Evolutionary conservation across 2,888 invertebrate species (phyloP), one percentile per base, ranked within the genome.

Genomic region (Sminthurinus aureus): DNA sequence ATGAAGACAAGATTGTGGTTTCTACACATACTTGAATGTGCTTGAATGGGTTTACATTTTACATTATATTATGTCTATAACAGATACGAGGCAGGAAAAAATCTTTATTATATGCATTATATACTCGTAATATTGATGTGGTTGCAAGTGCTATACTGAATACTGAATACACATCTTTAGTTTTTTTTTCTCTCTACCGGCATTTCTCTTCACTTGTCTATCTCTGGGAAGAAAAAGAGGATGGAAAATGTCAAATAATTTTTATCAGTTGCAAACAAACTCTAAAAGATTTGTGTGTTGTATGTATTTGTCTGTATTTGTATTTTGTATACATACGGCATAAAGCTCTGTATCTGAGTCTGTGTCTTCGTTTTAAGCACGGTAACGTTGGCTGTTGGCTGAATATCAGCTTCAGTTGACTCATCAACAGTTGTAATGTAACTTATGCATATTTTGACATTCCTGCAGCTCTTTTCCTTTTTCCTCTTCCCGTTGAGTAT

Each of bases 191-290:
- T 38, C 38, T 22, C 58, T 58, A 58, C 58, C 58, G 58, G 22
- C 20, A 15, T 24, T 69, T 26, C 11, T 26, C 4, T 24, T 24
- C 12, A 8, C 20, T 67, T 20, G 22, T 11, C n/a, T n/a, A 20
- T n/a, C 20, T 67, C 20, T n/a, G 71, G 24, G 18, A 71, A 71
- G 71, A 71, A 69, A 71, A 69, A 24, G 71, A 71, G 71, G 71
- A 79, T 79, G 79, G 79, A 67, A 67, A 79, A 79, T 79, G 79
- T 79, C 79, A 79, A 79, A 67, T 79, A 79, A 79, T 79, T 79
- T 77, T 77, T 52, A 77, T 77, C 77, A 58, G 77, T 58, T 58
- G 77, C 52, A 58, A 58, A 58, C 58, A 58, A 71, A 71, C 24
- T 69, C 20, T 2, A n/a, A 64, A 15, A 64, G 69, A 20, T 3